Percentiles rank a stretch among this genome's conserved stretches.
Conservation (phyloP, 2,113 vertebrate genomes). For the Thalassarche chlororhynchos region DNA sequence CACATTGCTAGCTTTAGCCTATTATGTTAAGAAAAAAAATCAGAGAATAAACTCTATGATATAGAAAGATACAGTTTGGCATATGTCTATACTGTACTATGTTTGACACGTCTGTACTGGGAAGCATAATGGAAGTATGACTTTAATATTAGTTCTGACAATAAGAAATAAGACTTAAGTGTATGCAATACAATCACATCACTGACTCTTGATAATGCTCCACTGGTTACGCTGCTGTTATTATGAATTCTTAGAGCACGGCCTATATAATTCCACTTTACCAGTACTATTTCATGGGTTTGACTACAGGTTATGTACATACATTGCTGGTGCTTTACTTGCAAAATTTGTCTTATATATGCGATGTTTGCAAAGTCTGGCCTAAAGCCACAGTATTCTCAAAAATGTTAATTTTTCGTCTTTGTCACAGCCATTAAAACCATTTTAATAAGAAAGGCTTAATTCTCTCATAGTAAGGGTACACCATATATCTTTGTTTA, state of each 20-base stretch:
- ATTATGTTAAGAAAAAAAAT: background rate
- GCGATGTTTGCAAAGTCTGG: background rate
- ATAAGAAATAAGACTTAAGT: constrained; percentile 24
- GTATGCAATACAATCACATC: background rate
- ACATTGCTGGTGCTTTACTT: background rate
- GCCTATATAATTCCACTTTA: background rate
- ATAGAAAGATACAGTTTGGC: background rate
- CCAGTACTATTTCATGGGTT: background rate
- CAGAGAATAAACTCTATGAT: background rate
- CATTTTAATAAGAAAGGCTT: background rate
- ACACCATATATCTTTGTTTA: background rate
- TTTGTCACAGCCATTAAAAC: background rate
- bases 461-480: background rate
- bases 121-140: constrained; percentile 2
- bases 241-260: background rate
- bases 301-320: background rate
- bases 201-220: background rate
- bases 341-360: background rate
- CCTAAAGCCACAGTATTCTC: background rate
- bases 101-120: background rate
- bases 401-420: background rate
- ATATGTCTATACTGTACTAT: background rate
- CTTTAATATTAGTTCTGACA: constrained; percentile 42
- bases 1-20: background rate
- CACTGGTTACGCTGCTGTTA: background rate